Base-by-base conservation (phyloP, 2,888 invertebrate genomes). In the Amphiduros pacificus region DNA sequence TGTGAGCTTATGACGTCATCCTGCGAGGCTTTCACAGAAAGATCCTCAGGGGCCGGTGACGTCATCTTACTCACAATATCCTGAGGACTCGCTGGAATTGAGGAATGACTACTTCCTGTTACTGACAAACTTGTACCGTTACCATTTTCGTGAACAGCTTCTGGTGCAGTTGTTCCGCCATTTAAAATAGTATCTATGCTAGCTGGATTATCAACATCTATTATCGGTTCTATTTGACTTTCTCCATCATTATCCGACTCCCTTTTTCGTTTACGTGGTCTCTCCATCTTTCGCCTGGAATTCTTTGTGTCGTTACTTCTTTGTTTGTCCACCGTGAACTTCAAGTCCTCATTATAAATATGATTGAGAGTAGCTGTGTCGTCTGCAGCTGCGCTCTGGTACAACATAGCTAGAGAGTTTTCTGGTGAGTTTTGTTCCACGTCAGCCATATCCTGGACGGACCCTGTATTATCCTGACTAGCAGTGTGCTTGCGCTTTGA, bases 201-300 rank as follows among this genome's bases (percentile, higher is more conserved):
- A 31, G 44, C 48, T 4, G 56, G 31, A 27, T 59, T 59, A 26
- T 44, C 60, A 24, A 60, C 52, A 5, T 60, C 52, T 5, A 54
- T 54, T n/a, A 41, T 24, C 17, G 29, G 24, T 4, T 60, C 60
- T 17, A 31, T 29, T 3, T 50, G 54, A 20, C 29, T 24, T 5
- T 55, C 54, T 1, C 54, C 57, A 3, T 65, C 65, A 32, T 58
- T 61, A 32, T 69, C 71, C 27, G 65, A 66, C 24, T 74, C 76
- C 14, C 74, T 69, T 54, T 74, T 74, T 31, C 80, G 69, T 62
- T 79, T 79, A 26, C 76, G 64, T 5, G 81, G 80, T 52, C 74
- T 73, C 24, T 80, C 81, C 71, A 77, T 75, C 70, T 81, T 81
- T n/a, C 81, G 60, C 14, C 81, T 65, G 22, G 78, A 78, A 61